Conservation (phyloP, 1,140 invertebrate genomes). For the Lordiphosa clarofinis region DNA sequence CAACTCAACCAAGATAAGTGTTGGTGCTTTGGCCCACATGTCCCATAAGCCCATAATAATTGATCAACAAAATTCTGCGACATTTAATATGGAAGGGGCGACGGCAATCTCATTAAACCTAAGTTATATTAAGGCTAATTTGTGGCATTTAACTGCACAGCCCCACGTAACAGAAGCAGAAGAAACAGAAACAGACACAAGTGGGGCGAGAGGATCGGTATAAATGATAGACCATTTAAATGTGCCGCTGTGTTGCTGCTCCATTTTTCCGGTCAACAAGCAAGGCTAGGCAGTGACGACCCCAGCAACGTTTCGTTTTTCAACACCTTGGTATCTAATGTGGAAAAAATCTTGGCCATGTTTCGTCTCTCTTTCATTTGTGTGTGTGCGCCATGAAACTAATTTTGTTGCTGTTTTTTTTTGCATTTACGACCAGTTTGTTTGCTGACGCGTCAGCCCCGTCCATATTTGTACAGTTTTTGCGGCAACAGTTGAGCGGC, state of each 20-base stretch:
- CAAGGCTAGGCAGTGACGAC: slow-evolving; percentile 8
- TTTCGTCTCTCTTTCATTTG: slow-evolving; percentile 19
- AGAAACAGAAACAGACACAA: slow-evolving; percentile 17
- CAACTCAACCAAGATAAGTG: slow-evolving; percentile 35
- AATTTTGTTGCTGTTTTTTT: slow-evolving; percentile 54
- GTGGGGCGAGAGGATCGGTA: slow-evolving; percentile 19
- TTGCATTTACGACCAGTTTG: slow-evolving; percentile 44
- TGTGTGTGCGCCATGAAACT: slow-evolving; percentile 40
- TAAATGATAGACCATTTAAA: slow-evolving; percentile 57
- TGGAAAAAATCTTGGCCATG: slow-evolving; percentile 43
- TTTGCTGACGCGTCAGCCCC: slow-evolving; percentile 47
- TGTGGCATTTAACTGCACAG: slow-evolving; percentile 35
- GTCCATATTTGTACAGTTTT: slow-evolving; percentile 70
- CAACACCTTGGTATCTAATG: slow-evolving; percentile 42
- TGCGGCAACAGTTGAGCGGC: slow-evolving; percentile 63
- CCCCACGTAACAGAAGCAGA: slow-evolving; percentile 12
- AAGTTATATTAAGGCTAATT: slow-evolving; percentile 38
- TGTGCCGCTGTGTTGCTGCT: slow-evolving; percentile 44
- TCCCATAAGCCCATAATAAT: slow-evolving; percentile 2
- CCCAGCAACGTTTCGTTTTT: slow-evolving; percentile 32
- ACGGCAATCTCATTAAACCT: slow-evolving; percentile 16
- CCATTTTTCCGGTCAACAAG: slow-evolving; percentile 56
- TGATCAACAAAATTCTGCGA: not conserved
- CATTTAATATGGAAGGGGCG: not conserved
- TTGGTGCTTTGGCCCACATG: slow-evolving; percentile 13